Conservation (phyloP, 2,113 vertebrate species). For the Stercorarius parasiticus region DNA sequence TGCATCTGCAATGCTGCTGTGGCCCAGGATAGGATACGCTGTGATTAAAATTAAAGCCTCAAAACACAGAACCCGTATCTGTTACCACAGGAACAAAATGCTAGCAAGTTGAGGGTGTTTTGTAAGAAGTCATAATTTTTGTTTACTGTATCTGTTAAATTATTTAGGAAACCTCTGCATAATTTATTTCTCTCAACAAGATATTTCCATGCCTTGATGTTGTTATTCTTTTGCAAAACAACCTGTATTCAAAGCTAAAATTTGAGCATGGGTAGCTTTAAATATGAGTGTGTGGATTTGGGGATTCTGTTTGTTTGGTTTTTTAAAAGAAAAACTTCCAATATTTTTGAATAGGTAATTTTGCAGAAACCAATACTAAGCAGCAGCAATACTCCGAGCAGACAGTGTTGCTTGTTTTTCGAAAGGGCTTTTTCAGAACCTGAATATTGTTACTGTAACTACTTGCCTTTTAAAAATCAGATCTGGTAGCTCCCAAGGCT, state of each 20-base stretch:
- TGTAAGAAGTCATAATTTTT: background rate
- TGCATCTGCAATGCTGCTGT: background rate
- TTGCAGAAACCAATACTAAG: background rate
- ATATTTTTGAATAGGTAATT: background rate
- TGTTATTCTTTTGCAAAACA: background rate
- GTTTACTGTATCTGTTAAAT: constrained; percentile 11
- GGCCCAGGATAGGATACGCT: background rate
- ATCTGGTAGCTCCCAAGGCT: background rate
- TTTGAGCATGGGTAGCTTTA: background rate
- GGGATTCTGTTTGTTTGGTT: background rate
- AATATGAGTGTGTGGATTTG: background rate
- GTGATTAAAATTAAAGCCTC: background rate
- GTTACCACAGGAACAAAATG: constrained; percentile 15
- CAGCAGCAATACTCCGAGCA: background rate
- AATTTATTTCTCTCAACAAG: constrained; percentile 33
- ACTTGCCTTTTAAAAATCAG: background rate
- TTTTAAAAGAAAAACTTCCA: background rate
- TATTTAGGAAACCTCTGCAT: constrained; percentile 39
- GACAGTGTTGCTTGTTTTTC: background rate
- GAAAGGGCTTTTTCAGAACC: background rate
- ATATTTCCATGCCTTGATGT: background rate
- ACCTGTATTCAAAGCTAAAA: background rate
- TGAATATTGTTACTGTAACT: background rate
- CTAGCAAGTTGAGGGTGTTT: background rate
- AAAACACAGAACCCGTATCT: background rate